Evolutionary conservation across 2,888 invertebrate species (phyloP).

Genomic region (Patella depressa): DNA sequence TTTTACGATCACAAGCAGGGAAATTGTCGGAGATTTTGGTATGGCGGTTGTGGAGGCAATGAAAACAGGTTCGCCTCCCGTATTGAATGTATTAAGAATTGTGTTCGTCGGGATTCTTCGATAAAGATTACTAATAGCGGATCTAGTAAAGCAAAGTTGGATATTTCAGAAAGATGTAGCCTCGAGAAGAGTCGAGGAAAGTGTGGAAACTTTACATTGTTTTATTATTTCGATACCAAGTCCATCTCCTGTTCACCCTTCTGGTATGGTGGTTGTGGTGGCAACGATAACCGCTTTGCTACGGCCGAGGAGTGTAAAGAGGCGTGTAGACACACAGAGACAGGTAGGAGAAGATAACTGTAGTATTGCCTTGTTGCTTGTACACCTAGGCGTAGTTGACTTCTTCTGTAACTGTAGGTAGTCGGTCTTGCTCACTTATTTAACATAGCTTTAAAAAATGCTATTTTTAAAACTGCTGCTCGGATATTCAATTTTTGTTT

Average conservation of each 20-base stretch:
- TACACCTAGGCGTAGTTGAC: too few relatives aligned
- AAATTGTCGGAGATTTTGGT: conserved; percentile 80
- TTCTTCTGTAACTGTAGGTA: too few relatives aligned
- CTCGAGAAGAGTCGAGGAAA: conserved; percentile 72
- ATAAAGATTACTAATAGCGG: conserved; percentile 15
- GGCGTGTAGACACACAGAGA: conserved; percentile 23
- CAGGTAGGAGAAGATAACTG: conserved; percentile 9
- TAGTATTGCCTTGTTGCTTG: conserved; percentile 4
- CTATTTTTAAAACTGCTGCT: too few relatives aligned
- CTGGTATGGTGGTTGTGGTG: conserved; percentile 75
- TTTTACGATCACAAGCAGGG: background rate
- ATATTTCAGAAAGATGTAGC: conserved; percentile 80
- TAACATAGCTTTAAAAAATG: too few relatives aligned
- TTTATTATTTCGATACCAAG: conserved; percentile 63
- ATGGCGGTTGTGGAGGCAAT: conserved; percentile 77
- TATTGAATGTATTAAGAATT: background rate
- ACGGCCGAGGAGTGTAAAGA: conserved; percentile 84
- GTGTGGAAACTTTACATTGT: conserved; percentile 57
- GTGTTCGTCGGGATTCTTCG: background rate
- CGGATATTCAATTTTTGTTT: too few relatives aligned
- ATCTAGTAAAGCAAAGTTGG: conserved; percentile 67
- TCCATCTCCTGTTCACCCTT: conserved; percentile 82
- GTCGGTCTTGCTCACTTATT: too few relatives aligned
- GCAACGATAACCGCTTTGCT: conserved; percentile 76
- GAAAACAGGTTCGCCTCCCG: conserved; percentile 74